Conservation (phyloP, 2,888 invertebrate genomes). For the Dasypolia templi region DNA sequence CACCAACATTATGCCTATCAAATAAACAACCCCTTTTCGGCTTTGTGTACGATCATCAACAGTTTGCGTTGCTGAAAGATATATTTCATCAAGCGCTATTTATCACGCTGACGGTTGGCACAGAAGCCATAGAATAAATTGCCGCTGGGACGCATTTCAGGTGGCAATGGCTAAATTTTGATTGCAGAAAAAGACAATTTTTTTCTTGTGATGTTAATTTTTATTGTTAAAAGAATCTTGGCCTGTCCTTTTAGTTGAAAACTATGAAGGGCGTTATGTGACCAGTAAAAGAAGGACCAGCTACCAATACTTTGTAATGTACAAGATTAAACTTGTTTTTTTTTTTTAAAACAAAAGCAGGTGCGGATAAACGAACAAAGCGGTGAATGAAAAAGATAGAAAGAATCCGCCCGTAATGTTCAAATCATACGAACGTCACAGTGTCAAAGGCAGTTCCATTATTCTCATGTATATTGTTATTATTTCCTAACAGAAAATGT, state of each 20-base stretch:
- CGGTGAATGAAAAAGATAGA: neutral
- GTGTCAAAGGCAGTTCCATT: slow-evolving; percentile 15
- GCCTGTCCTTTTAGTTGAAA: neutral
- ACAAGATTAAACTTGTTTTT: neutral
- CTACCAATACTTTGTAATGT: neutral
- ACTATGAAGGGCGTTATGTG: neutral
- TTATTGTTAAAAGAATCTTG: neutral
- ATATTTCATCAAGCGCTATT: slow-evolving; percentile 47
- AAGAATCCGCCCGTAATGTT: neutral
- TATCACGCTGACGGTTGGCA: slow-evolving; percentile 39
- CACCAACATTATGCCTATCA: slow-evolving; percentile 22
- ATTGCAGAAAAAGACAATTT: slow-evolving; percentile 3
- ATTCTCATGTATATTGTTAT: slow-evolving; percentile 26
- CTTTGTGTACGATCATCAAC: slow-evolving; percentile 38
- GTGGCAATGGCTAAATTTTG: slow-evolving; percentile 1
- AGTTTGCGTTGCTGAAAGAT: slow-evolving; percentile 24
- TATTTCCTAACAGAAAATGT: slow-evolving; percentile 33
- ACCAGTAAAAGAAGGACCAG: neutral
- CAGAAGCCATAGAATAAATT: slow-evolving; percentile 39
- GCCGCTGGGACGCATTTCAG: slow-evolving; percentile 33
- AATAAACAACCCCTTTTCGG: slow-evolving; percentile 38
- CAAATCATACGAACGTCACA: slow-evolving; percentile 1
- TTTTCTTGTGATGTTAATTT: slow-evolving; percentile 1
- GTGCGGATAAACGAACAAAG: neutral
- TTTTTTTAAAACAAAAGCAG: neutral